These are phyloP conservation scores for Asobara japonica DNA, from an alignment of 1,140 invertebrate genomes.

Conservation along the genomic window DNA sequence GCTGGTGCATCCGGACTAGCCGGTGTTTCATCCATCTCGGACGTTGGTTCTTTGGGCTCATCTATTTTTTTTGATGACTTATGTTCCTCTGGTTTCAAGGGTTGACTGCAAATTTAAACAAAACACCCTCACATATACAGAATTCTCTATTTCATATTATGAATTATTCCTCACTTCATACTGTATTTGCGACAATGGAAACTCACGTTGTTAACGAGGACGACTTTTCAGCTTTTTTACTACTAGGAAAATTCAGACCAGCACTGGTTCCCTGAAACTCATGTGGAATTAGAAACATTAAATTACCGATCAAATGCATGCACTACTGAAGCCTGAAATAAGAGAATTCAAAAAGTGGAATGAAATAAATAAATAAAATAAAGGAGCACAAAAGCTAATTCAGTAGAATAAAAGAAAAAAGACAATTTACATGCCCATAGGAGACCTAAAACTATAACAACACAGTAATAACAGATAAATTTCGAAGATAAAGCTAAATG, in stretches of 20 bases:
- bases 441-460: too few relatives aligned
- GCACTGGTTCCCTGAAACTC: conserved; percentile 52
- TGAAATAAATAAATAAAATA: not conserved
- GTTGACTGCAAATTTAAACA: not conserved
- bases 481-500: too few relatives aligned
- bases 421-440: too few relatives aligned
- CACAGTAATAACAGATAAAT: too few relatives aligned
- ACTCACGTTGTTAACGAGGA: conserved; percentile 22
- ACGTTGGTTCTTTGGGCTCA: conserved; percentile 5
- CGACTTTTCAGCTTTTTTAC: conserved; percentile 24
- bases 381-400: too few relatives aligned
- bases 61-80: not conserved
- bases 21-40: conserved; percentile 53
- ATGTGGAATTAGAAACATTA: conserved; percentile 48
- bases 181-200: not conserved
- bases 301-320: conserved; percentile 42
- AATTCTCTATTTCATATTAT: not conserved
- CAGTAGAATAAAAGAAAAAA: too few relatives aligned
- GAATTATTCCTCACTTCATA: not conserved
- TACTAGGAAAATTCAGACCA: conserved; percentile 34
- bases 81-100: not conserved
- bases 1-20: conserved; percentile 61
- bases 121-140: not conserved
- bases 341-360: not conserved
- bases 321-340: conserved; percentile 45